phyloP scores from a whole-genome alignment of 2,113 vertebrate genomes.

The Oncorhynchus clarkii region DNA sequence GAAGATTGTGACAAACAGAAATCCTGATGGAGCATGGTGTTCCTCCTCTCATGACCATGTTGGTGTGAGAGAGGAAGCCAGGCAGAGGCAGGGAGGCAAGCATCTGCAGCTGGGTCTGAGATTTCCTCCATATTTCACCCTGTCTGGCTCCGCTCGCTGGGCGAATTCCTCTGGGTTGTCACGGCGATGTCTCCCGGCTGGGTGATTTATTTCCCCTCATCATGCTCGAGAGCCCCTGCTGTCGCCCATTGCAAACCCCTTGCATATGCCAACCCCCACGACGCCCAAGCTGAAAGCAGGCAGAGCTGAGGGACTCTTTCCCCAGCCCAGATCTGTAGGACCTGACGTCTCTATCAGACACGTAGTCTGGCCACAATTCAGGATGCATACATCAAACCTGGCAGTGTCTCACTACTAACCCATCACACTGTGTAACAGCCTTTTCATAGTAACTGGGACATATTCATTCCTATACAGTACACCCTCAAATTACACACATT shows the following conservation, averaged over 20 bases:
- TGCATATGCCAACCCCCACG: neutral
- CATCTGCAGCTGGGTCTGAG: neutral
- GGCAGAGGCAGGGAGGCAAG: neutral
- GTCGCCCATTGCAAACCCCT: neutral
- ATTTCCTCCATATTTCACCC: neutral
- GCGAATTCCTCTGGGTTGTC: slow-evolving; percentile 2
- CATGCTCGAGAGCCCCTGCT: neutral
- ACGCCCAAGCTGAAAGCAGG: neutral
- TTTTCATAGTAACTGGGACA: too few relatives aligned
- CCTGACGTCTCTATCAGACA: neutral
- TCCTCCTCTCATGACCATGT: neutral
- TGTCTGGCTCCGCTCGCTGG: neutral
- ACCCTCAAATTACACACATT: too few relatives aligned
- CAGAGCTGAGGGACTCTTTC: neutral
- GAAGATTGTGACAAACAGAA: too few relatives aligned
- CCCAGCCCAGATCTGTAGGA: neutral
- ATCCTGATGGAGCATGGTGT: neutral
- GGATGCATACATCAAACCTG: too few relatives aligned
- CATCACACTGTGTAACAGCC: too few relatives aligned
- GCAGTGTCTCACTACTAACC: too few relatives aligned
- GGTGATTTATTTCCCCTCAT: neutral
- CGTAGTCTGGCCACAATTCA: neutral
- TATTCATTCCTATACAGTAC: too few relatives aligned
- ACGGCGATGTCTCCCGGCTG: neutral
- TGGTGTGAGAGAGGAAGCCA: neutral